Base-by-base conservation (phyloP, 2,113 vertebrate species). In the Catharus fuscescens region DNA sequence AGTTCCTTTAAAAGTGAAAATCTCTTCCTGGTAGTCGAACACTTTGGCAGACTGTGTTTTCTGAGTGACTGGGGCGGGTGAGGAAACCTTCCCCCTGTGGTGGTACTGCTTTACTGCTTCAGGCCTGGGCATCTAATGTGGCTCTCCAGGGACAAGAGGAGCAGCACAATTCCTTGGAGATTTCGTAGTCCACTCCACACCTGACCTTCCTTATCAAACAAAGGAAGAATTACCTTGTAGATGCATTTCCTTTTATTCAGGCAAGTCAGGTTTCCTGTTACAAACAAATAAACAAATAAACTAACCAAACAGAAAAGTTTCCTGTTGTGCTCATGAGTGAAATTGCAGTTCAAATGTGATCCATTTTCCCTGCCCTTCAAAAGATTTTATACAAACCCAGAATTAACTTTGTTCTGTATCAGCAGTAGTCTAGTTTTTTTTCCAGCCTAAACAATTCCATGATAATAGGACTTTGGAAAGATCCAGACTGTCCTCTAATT, bases 151-250 rank as follows among this genome's bases (percentile, higher is more conserved):
- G 31, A 4, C 18, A 32, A 31, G 62, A 76, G 24, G 20, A 80
- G 25, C 16, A 73, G 31, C 32, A 45, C 40, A 40, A 3, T 62
- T 70, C 44, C 44, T 54, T 72, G 28, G 42, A 31, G 57, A n/a
- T 61, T 80, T 65, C 0, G 0, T 38, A 76, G 25, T 44, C 56
- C 28, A 8, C 0, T 0, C 29, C 5, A 9, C 5, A 14, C 20
- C 18, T 5, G 2, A 9, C 11, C 13, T 21, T 38, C 21, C 18
- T 28, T 53, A 29, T 17, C 14, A 61, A 36, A 28, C 10, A n/a
- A 23, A 47, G 14, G 8, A 31, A 40, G 40, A 54, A 13, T 45
- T 92, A 21, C 34, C 6, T 59, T 77, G 44, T 64, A 64, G 29
- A 53, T 54, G 24, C 7, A 26, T 77, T 74, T 84, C n/a, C 21